Percentiles rank a stretch among this genome's conserved stretches.
Evolutionary conservation across 2,888 invertebrate species (phyloP).

Genomic region (Thymelicus acteon): DNA sequence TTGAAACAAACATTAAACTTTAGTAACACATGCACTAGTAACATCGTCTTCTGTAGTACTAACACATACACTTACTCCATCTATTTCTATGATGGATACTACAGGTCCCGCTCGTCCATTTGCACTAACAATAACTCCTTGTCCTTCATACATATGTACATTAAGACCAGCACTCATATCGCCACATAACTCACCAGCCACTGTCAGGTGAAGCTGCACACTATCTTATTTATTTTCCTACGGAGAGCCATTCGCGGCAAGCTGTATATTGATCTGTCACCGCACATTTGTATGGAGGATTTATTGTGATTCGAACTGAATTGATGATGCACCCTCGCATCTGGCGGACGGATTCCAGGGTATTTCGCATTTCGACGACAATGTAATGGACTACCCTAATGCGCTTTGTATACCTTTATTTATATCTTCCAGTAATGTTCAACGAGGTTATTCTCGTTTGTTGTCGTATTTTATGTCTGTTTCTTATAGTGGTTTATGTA

Average conservation of each 20-base stretch:
- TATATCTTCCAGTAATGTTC: slow-evolving; percentile 5
- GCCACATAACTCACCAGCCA: slow-evolving; percentile 46
- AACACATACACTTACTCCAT: neutral
- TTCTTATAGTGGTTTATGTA: neutral
- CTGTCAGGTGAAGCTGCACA: slow-evolving; percentile 46
- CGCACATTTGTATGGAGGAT: slow-evolving; percentile 51
- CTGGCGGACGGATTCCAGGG: slow-evolving; percentile 27
- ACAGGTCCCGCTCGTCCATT: slow-evolving; percentile 12
- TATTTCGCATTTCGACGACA: slow-evolving; percentile 32
- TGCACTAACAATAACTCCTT: slow-evolving; percentile 25
- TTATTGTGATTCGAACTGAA: slow-evolving; percentile 54
- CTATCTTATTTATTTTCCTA: slow-evolving; percentile 65
- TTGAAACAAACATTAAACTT: too few relatives aligned
- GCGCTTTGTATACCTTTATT: slow-evolving; percentile 24
- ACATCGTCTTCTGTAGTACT: neutral
- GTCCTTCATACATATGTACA: slow-evolving; percentile 24
- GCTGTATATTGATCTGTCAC: slow-evolving; percentile 61
- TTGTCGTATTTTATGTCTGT: neutral
- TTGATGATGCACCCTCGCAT: slow-evolving; percentile 45
- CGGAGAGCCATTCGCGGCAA: slow-evolving; percentile 58
- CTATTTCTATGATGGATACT: slow-evolving; percentile 15
- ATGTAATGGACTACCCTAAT: slow-evolving; percentile 33
- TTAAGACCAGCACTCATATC: slow-evolving; percentile 38
- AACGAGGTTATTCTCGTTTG: neutral
- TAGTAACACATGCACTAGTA: neutral